Percentiles rank a stretch among this genome's conserved stretches.
Conservation (phyloP, 2,888 invertebrate genomes). For the Dasypolia templi region DNA sequence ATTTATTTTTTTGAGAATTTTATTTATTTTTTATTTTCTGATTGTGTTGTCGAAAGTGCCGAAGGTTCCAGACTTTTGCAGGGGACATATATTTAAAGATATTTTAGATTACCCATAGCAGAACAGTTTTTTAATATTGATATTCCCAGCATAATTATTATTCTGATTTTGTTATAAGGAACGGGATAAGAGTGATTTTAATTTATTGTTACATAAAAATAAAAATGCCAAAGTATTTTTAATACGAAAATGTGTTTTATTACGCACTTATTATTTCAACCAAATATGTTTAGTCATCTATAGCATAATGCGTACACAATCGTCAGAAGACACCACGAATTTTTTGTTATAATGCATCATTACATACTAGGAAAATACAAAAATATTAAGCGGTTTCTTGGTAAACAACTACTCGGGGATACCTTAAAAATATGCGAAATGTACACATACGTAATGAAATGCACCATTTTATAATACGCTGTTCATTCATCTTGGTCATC, state of each 20-base stretch:
- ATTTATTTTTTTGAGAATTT: constrained; percentile 4
- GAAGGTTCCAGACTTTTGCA: not conserved
- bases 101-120: not conserved
- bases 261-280: constrained; percentile 91
- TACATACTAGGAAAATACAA: constrained; percentile 90
- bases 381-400: constrained; percentile 89
- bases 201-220: constrained; percentile 50
- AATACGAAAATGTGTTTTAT: constrained; percentile 90
- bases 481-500: constrained; percentile 77
- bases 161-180: constrained; percentile 22
- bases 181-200: constrained; percentile 3
- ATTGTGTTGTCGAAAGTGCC: not conserved
- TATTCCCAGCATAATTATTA: not conserved
- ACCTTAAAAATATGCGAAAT: constrained; percentile 79
- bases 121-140: not conserved
- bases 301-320: constrained; percentile 89
- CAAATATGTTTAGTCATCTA: constrained; percentile 89
- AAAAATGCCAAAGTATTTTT: constrained; percentile 73
- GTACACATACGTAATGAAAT: constrained; percentile 79
- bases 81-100: not conserved
- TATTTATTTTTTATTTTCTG: not conserved
- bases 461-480: constrained; percentile 82
- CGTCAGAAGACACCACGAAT: constrained; percentile 87
- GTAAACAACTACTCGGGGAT: constrained; percentile 82
- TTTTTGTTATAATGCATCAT: constrained; percentile 80